These are phyloP conservation scores for Conus ventricosus DNA, from an alignment of 1,140 invertebrate genomes.

Conservation along the genomic window DNA sequence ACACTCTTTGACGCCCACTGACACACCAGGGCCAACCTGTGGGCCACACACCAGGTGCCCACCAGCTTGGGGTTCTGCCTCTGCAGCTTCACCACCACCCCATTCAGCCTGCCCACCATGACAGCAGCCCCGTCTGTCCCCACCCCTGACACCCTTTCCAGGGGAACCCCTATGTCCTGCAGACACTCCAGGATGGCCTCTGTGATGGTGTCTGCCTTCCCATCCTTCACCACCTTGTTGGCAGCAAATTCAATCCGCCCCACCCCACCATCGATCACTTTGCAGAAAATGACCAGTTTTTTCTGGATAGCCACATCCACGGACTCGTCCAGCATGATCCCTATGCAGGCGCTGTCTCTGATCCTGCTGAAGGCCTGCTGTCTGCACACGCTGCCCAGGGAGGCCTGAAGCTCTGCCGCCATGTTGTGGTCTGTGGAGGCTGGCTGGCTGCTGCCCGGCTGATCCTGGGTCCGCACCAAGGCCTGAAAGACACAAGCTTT, in stretches of 20 bases:
- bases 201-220: slow-evolving; percentile 35
- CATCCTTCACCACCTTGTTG: slow-evolving; percentile 13
- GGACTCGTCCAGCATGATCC: slow-evolving; percentile 38
- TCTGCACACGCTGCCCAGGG: neutral
- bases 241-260: neutral
- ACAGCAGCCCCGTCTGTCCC: slow-evolving; percentile 30
- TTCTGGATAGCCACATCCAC: slow-evolving; percentile 29
- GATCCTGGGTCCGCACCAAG: neutral
- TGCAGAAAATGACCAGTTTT: slow-evolving; percentile 25
- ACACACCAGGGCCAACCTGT: slow-evolving; percentile 30
- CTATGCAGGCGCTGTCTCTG: neutral
- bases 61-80: slow-evolving; percentile 12
- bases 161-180: neutral
- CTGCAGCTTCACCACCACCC: slow-evolving; percentile 23
- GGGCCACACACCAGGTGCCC: slow-evolving; percentile 25
- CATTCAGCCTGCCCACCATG: slow-evolving; percentile 31
- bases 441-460: neutral
- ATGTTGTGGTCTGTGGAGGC: neutral
- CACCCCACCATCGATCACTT: slow-evolving; percentile 11
- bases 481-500: neutral
- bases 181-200: neutral
- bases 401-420: neutral
- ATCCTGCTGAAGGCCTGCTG: neutral
- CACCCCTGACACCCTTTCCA: slow-evolving; percentile 27
- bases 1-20: slow-evolving; percentile 32